Percentiles rank a stretch among this genome's conserved stretches.
phyloP scores from a whole-genome alignment of 2,113 vertebrate genomes.

The Lagopus muta region DNA sequence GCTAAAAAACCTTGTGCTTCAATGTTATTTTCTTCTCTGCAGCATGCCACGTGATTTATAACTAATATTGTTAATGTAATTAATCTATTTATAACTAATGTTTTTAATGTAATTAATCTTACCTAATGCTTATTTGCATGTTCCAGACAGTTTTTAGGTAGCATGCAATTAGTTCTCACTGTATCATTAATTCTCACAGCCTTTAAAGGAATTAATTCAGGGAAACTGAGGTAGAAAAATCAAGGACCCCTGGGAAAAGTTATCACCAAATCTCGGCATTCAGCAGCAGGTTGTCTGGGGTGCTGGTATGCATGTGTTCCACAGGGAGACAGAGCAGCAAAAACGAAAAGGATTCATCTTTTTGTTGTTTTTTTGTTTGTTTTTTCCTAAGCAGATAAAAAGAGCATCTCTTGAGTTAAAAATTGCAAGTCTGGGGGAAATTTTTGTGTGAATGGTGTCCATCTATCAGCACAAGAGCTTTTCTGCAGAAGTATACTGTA shows the following conservation, averaged over 20 bases:
- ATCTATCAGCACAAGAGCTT: not conserved
- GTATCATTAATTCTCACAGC: not conserved
- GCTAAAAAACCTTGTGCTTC: not conserved
- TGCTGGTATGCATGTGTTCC: fast-evolving
- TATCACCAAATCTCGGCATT: not conserved
- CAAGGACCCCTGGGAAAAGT: not conserved
- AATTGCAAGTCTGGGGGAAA: not conserved
- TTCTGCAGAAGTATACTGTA: not conserved
- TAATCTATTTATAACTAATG: too few species aligned
- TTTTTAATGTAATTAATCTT: too few species aligned
- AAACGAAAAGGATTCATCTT: not conserved
- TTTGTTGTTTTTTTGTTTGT: too few species aligned
- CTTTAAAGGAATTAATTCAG: not conserved
- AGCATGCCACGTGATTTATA: not conserved
- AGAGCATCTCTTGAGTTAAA: not conserved
- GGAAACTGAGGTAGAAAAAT: not conserved
- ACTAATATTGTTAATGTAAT: not conserved
- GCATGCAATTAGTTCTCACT: not conserved
- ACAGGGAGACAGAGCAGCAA: not conserved
- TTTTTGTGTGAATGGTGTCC: not conserved
- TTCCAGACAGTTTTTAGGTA: not conserved
- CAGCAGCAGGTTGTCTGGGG: not conserved
- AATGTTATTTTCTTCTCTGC: not conserved
- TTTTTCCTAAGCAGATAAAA: not conserved
- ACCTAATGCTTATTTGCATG: not conserved